A percentile compares a stretch with the other conserved stretches of the same genome.
phyloP scores from a whole-genome alignment of 2,113 vertebrate species.

The Cairina moschata region DNA sequence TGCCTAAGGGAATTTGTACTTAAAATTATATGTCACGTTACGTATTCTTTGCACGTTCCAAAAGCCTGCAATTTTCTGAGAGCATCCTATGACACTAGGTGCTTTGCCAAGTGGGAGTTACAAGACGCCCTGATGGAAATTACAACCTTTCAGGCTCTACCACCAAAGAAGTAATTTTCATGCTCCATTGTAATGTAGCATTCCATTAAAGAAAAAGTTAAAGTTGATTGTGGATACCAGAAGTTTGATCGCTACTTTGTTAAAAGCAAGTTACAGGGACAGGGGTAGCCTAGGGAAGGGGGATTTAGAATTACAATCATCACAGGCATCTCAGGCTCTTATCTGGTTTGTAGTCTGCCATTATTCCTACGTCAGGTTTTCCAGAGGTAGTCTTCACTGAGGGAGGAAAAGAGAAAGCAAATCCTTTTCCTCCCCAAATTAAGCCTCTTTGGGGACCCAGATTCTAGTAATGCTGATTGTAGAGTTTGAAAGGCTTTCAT shows the following conservation, averaged over 20 bases:
- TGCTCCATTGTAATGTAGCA: background rate
- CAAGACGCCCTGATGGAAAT: slow-evolving; percentile 42
- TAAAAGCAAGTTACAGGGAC: background rate
- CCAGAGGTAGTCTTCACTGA: background rate
- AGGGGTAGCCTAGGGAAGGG: background rate
- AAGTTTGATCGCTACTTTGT: background rate
- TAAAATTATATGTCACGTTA: slow-evolving; percentile 1
- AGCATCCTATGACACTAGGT: background rate
- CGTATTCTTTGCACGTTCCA: background rate
- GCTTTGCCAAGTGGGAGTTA: slow-evolving; percentile 3
- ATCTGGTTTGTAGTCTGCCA: background rate
- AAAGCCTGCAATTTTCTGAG: slow-evolving; percentile 24
- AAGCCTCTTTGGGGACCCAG: background rate
- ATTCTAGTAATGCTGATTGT: background rate
- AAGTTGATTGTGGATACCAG: background rate
- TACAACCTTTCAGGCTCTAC: slow-evolving; percentile 31
- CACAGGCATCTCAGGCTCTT: background rate
- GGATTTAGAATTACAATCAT: background rate
- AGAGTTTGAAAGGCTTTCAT: background rate
- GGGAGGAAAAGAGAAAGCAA: background rate
- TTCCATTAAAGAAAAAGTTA: slow-evolving; percentile 19
- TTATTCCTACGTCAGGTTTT: background rate
- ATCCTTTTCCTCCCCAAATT: background rate
- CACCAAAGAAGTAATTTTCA: slow-evolving; percentile 2
- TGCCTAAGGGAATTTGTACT: background rate